Conservation (phyloP, 1,140 invertebrate species). For the Lerema accius region DNA sequence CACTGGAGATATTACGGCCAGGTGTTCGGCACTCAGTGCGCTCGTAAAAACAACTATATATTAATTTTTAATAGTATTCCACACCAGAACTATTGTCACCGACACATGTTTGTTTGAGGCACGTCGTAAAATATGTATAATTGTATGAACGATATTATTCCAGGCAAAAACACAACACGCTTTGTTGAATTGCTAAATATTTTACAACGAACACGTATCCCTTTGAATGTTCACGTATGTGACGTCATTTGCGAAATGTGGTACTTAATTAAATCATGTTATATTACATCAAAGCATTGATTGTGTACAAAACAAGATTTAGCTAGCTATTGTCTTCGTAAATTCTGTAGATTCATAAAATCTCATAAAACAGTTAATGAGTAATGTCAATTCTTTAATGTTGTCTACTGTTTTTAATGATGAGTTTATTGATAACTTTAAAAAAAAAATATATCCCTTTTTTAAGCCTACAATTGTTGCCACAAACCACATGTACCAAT, state of each 20-base stretch:
- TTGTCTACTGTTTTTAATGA: no score
- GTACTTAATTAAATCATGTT: constrained; percentile 17
- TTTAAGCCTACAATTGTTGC: no score
- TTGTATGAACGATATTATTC: constrained; percentile 43
- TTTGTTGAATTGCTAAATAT: constrained; percentile 31
- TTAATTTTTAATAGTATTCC: constrained; percentile 74
- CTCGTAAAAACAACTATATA: constrained; percentile 73
- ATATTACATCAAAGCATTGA: constrained; percentile 5
- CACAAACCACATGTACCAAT: no score
- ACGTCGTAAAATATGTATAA: constrained; percentile 38
- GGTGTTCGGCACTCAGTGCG: constrained; percentile 51
- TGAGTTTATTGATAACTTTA: no score
- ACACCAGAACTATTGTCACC: constrained; percentile 58
- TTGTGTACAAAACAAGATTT: constrained; percentile 9
- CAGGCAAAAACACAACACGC: constrained; percentile 42
- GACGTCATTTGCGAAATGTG: neutral
- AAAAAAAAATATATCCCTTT: no score
- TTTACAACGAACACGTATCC: constrained; percentile 6
- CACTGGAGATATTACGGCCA: constrained; percentile 52
- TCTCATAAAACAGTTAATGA: no score
- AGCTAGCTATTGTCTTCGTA: neutral
- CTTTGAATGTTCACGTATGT: constrained; percentile 13
- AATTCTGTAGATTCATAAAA: no score
- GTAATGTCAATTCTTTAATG: no score
- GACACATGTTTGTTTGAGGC: constrained; percentile 52